Percentiles rank a stretch among this genome's conserved stretches.
phyloP scores from a whole-genome alignment of 2,797 vertebrate species.

The Pipistrellus kuhlii region DNA sequence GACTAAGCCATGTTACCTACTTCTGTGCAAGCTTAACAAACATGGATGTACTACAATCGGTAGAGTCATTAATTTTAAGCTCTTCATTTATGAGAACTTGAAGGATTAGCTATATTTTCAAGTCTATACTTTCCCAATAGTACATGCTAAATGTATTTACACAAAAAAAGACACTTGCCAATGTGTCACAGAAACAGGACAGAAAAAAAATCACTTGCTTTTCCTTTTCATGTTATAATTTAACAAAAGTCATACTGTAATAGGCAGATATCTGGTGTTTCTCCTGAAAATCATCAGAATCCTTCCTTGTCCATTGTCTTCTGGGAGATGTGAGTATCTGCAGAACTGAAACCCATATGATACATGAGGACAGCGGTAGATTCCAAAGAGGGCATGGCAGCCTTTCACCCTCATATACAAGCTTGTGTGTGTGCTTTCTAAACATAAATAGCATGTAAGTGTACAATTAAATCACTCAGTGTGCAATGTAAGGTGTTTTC shows the following conservation, averaged over 20 bases:
- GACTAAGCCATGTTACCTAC: neutral
- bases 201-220: neutral
- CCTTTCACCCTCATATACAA: neutral
- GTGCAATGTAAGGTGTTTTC: neutral
- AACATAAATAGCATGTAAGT: neutral
- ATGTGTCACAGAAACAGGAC: neutral
- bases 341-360: neutral
- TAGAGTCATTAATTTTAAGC: neutral
- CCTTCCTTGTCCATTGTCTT: neutral
- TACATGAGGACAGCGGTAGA: neutral
- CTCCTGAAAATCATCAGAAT: neutral
- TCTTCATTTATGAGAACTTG: neutral
- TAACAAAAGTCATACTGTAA: neutral
- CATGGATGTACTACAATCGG: neutral
- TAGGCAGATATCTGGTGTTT: neutral
- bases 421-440: neutral
- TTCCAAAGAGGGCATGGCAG: rapidly evolving
- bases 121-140: neutral
- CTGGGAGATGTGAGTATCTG: neutral
- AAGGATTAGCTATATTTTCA: neutral
- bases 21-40: neutral
- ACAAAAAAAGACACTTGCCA: neutral
- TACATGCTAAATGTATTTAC: neutral
- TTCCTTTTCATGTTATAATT: neutral
- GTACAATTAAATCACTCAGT: neutral